Evolutionary conservation across 2,113 vertebrate genomes (phyloP).

Genomic region (Jaculus jaculus): DNA sequence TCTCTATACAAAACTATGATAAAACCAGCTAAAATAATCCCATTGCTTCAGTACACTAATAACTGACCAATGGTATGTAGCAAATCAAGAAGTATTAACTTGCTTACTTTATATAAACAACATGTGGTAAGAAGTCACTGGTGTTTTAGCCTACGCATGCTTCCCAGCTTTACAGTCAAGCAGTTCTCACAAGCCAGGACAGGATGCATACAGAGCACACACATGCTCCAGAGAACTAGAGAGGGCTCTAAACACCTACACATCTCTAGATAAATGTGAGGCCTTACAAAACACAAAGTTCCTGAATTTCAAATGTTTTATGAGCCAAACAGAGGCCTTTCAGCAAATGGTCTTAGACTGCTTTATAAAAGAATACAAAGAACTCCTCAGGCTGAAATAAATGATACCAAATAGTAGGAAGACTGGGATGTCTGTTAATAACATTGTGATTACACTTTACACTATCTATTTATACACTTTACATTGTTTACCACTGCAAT

Average conservation of each 20-base stretch:
- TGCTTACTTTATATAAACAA: not conserved
- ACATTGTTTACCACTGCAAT: not conserved
- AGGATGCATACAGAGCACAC: not conserved
- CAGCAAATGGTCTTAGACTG: not conserved
- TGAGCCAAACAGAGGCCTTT: not conserved
- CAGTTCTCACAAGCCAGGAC: not conserved
- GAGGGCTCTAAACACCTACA: not conserved
- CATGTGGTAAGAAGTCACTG: not conserved
- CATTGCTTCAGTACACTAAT: not conserved
- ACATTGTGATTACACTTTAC: not conserved
- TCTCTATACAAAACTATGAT: not conserved
- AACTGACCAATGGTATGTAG: not conserved
- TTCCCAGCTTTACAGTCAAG: not conserved
- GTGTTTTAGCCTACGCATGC: not conserved
- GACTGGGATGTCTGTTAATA: not conserved
- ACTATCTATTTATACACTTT: not conserved
- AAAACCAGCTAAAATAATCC: not conserved
- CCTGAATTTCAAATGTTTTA: not conserved
- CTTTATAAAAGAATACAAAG: not conserved
- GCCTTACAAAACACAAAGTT: not conserved
- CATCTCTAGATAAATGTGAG: not conserved
- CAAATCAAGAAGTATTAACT: not conserved
- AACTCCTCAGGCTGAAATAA: not conserved
- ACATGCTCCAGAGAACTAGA: not conserved
- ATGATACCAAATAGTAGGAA: not conserved